Evolutionary conservation across 2,113 vertebrate species (phyloP).

Genomic region (Pelmatolapia mariae): DNA sequence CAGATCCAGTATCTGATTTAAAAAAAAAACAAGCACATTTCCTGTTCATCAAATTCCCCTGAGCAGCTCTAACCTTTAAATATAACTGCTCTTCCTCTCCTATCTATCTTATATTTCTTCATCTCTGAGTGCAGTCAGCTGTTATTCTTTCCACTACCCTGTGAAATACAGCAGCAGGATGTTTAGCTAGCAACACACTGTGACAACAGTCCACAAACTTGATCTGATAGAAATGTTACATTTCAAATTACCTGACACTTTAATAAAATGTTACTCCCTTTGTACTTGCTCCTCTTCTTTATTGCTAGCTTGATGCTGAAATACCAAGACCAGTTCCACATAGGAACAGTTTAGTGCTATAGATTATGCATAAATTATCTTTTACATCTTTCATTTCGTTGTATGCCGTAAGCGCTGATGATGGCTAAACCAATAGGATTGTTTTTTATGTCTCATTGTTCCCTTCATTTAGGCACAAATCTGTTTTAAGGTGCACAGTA

Average conservation of each 20-base stretch:
- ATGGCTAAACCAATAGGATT: neutral
- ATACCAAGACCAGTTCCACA: neutral
- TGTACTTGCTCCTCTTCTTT: neutral
- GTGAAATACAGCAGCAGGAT: accelerated
- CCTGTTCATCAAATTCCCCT: accelerated
- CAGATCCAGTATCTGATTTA: neutral
- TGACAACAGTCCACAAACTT: neutral
- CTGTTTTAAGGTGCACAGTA: neutral
- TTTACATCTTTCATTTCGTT: neutral
- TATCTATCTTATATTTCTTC: neutral
- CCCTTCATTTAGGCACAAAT: neutral
- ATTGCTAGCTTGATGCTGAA: neutral
- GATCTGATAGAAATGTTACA: neutral
- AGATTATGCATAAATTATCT: neutral
- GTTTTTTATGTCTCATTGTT: neutral
- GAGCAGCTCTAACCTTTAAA: neutral
- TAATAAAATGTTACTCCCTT: neutral
- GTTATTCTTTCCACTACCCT: neutral
- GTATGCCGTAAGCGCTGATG: neutral
- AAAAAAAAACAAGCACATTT: neutral
- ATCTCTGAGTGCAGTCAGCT: neutral
- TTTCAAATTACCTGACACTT: neutral
- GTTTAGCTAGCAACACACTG: neutral
- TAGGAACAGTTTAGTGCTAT: neutral
- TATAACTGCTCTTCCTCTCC: neutral